Conservation (phyloP, 2,888 invertebrate species). For the Lamellibrachia satsuma region DNA sequence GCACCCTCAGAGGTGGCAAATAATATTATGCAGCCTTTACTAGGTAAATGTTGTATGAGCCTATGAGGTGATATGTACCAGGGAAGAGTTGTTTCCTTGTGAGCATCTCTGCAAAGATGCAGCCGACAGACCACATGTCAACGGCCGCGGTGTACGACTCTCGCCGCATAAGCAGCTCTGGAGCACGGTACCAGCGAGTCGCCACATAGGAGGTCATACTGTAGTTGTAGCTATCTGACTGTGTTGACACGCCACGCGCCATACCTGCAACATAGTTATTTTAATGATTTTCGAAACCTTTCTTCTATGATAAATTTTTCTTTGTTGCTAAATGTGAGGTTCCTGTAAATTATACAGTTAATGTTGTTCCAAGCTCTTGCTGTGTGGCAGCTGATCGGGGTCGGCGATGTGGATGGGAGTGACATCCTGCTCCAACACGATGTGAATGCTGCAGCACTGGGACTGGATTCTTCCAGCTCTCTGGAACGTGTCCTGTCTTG, state of each 20-base stretch:
- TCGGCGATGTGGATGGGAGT: not conserved
- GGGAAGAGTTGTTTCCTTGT: conserved; percentile 68
- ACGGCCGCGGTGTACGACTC: conserved; percentile 66
- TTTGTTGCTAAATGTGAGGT: no score
- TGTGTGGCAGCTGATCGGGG: not conserved
- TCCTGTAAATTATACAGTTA: no score
- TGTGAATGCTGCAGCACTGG: not conserved
- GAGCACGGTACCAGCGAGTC: conserved; percentile 66
- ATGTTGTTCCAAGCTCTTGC: not conserved
- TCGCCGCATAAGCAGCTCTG: conserved; percentile 66
- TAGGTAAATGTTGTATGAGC: no score
- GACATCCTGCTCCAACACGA: not conserved
- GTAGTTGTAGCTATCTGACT: conserved; percentile 49
- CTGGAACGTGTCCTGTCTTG: not conserved
- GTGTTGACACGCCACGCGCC: conserved; percentile 57
- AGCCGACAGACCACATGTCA: conserved; percentile 69
- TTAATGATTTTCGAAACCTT: no score
- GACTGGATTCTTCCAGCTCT: not conserved
- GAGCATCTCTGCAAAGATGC: conserved; percentile 69
- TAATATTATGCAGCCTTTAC: no score
- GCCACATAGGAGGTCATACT: conserved; percentile 68
- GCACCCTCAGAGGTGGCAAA: no score
- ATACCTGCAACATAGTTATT: conserved; percentile 51
- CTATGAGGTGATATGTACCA: conserved; percentile 32
- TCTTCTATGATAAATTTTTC: no score